phyloP scores from a whole-genome alignment of 53 echinoderm and acorn worm species.

The Mesocentrotus franciscanus region DNA sequence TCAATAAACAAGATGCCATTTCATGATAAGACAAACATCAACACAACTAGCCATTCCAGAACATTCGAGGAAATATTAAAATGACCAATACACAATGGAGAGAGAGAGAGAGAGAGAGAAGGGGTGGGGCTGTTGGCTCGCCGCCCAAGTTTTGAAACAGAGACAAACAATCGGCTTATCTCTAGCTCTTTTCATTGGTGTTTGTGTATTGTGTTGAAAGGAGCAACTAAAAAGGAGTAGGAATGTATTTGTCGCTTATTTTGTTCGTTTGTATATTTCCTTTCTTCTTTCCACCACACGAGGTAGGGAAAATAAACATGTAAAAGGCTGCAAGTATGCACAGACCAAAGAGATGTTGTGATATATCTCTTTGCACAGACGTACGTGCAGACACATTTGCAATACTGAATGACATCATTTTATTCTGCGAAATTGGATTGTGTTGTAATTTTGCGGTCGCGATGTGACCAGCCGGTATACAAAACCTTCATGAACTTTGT shows the following conservation, averaged over 20 bases:
- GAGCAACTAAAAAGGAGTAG: too few species aligned
- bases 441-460: slow-evolving; percentile 50
- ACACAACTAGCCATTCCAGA: neutral
- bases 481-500: neutral
- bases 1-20: too few species aligned
- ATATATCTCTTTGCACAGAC: neutral
- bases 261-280: neutral
- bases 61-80: neutral
- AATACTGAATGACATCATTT: neutral
- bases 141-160: neutral
- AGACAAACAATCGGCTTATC: neutral
- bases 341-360: too few species aligned
- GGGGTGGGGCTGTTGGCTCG: neutral
- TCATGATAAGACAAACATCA: too few species aligned
- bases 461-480: neutral
- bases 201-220: neutral
- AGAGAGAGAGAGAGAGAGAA: neutral
- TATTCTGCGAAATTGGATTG: neutral
- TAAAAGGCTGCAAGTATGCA: too few species aligned
- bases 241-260: neutral
- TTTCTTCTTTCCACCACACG: neutral
- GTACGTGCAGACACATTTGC: neutral
- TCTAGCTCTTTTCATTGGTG: neutral
- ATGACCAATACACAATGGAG: neutral
- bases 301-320: neutral